Evolutionary conservation across 2,888 invertebrate genomes (phyloP).

Genomic region (Clusia tigrina): DNA sequence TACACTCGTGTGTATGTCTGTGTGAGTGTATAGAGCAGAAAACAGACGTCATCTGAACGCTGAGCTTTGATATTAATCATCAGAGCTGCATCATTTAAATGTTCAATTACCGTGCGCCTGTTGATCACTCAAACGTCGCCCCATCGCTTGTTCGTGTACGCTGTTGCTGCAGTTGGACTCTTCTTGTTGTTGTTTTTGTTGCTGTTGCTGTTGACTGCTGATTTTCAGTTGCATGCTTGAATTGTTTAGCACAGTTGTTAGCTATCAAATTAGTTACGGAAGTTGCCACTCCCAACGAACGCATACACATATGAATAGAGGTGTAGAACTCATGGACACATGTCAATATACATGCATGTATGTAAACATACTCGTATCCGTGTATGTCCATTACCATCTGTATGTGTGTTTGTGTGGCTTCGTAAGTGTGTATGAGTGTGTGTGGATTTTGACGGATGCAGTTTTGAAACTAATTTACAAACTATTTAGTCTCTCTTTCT

Average conservation of each 20-base stretch:
- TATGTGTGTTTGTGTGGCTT: no score
- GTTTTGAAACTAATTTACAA: no score
- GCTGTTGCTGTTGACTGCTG: neutral
- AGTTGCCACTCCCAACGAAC: constrained; percentile 51
- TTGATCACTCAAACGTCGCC: constrained; percentile 12
- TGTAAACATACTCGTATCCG: no score
- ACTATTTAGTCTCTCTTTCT: no score
- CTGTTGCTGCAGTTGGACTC: no score
- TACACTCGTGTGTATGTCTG: no score
- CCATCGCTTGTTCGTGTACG: no score
- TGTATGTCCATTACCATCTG: no score
- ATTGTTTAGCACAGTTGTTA: constrained; percentile 17
- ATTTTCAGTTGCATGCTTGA: constrained; percentile 20
- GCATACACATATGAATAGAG: neutral
- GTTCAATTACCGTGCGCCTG: constrained; percentile 43
- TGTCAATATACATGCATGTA: neutral
- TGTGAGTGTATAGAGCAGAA: no score
- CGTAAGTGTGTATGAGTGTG: no score
- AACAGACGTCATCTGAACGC: constrained; percentile 20
- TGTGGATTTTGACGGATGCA: no score
- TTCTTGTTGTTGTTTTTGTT: constrained; percentile 9
- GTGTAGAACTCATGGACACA: neutral
- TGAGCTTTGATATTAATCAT: constrained; percentile 48
- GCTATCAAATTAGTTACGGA: constrained; percentile 48
- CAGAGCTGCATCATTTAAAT: constrained; percentile 52